Percentiles rank a stretch among this genome's conserved stretches.
Conservation (phyloP, 2,888 invertebrate species). For the Zaprionus obscuricornis region DNA sequence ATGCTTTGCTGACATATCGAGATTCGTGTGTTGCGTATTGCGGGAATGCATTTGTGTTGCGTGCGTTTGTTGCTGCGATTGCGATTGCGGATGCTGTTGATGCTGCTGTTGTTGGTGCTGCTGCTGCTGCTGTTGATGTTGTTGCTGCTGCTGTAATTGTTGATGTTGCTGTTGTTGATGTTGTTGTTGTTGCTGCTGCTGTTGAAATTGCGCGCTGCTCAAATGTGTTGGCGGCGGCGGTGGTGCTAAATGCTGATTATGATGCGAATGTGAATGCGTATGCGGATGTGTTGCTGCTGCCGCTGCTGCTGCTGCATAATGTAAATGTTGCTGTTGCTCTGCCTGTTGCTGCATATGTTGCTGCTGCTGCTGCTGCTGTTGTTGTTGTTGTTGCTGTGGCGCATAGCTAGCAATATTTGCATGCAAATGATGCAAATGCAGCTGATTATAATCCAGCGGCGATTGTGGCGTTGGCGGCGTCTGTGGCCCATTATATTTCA, state of each 20-base stretch:
- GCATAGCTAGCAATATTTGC: conserved; percentile 44
- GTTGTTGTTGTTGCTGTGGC: conserved; percentile 57
- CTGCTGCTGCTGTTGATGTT: conserved; percentile 30
- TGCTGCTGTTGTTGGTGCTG: conserved; percentile 29
- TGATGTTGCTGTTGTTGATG: conserved; percentile 1
- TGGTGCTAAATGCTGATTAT: conserved; percentile 59
- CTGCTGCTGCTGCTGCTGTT: conserved; percentile 56
- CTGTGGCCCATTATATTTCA: conserved; percentile 76
- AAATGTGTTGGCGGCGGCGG: conserved; percentile 42
- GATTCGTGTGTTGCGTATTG: conserved; percentile 63
- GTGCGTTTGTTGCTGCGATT: conserved; percentile 42
- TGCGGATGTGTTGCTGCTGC: too few relatives aligned
- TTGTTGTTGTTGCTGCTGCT: conserved; percentile 38
- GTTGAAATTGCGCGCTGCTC: conserved; percentile 50
- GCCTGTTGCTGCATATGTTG: conserved; percentile 50
- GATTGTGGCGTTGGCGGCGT: conserved; percentile 75
- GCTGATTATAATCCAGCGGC: conserved; percentile 72
- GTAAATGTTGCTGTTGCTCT: conserved; percentile 13
- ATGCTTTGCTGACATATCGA: conserved; percentile 56
- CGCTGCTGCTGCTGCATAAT: conserved; percentile 46
- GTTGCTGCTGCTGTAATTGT: conserved; percentile 31
- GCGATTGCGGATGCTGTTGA: conserved; percentile 17
- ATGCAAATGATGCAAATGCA: conserved; percentile 68
- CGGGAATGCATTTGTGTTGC: conserved; percentile 58
- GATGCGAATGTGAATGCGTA: too few relatives aligned